Evolutionary conservation across 2,113 vertebrate species (phyloP).

Genomic region (Taxidea taxus): DNA sequence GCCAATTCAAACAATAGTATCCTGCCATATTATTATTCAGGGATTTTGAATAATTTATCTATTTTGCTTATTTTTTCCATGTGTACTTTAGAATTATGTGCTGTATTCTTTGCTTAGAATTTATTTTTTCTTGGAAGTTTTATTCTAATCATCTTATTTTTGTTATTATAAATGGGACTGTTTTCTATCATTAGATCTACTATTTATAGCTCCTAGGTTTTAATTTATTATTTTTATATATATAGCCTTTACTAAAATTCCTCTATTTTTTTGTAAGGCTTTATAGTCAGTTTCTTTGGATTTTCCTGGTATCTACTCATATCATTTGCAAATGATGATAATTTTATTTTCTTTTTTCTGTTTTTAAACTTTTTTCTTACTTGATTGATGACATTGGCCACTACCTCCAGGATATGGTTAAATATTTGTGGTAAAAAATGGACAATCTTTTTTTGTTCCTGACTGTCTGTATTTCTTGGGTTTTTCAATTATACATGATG

Average conservation of each 20-base stretch:
- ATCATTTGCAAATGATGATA: neutral
- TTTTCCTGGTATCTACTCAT: neutral
- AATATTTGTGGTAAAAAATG: slow-evolving; percentile 16
- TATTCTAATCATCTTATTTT: slow-evolving; percentile 7
- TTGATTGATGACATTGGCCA: neutral
- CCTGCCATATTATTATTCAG: neutral
- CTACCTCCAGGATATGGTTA: neutral
- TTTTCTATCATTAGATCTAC: neutral
- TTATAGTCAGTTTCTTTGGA: neutral
- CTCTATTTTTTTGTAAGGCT: neutral
- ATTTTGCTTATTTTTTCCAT: neutral
- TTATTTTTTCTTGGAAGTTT: neutral
- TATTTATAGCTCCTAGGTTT: neutral
- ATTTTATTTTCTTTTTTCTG: neutral
- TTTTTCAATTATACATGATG: neutral
- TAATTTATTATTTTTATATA: neutral
- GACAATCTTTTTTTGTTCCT: neutral
- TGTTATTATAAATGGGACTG: neutral
- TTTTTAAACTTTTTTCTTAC: slow-evolving; percentile 13
- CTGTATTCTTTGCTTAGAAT: neutral
- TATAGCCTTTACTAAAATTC: neutral
- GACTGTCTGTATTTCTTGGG: neutral
- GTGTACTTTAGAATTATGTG: neutral
- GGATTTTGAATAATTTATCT: neutral
- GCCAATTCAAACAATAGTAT: neutral